Evolutionary conservation across 1,140 invertebrate genomes (phyloP).

Genomic region (Drosophila yakuba): DNA sequence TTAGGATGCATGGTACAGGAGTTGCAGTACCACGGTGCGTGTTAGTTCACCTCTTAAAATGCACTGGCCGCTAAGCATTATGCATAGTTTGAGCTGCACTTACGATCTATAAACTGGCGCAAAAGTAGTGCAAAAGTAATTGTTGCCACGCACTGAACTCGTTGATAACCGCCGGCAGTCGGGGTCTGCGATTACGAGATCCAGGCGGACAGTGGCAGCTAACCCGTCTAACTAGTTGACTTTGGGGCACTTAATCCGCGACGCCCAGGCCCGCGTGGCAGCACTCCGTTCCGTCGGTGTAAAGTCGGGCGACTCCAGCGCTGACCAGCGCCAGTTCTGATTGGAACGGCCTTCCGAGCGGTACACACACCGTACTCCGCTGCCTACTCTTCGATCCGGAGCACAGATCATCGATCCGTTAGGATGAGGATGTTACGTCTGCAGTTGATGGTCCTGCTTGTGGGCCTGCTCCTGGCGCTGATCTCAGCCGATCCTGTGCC

Average conservation of each 20-base stretch:
- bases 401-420: not conserved
- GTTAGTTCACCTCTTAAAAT: conserved; percentile 17
- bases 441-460: conserved; percentile 14
- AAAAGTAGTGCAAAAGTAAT: conserved; percentile 82
- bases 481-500: not conserved
- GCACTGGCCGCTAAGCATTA: conserved; percentile 35
- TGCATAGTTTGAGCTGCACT: conserved; percentile 45
- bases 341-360: conserved; percentile 57
- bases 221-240: conserved; percentile 77
- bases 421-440: conserved; percentile 66
- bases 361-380: conserved; percentile 23
- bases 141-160: conserved; percentile 71
- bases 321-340: conserved; percentile 62
- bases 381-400: no score
- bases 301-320: conserved; percentile 48
- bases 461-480: conserved; percentile 4
- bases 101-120: conserved; percentile 37
- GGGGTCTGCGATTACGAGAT: conserved; percentile 20
- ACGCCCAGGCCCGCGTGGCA: conserved; percentile 26
- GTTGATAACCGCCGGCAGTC: conserved; percentile 25
- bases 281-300: conserved; percentile 17
- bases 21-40: conserved; percentile 1
- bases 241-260: conserved; percentile 67
- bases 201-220: conserved; percentile 1
- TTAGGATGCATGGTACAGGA: no score